Conservation (phyloP, 2,113 vertebrate genomes). For the Osmerus mordax region DNA sequence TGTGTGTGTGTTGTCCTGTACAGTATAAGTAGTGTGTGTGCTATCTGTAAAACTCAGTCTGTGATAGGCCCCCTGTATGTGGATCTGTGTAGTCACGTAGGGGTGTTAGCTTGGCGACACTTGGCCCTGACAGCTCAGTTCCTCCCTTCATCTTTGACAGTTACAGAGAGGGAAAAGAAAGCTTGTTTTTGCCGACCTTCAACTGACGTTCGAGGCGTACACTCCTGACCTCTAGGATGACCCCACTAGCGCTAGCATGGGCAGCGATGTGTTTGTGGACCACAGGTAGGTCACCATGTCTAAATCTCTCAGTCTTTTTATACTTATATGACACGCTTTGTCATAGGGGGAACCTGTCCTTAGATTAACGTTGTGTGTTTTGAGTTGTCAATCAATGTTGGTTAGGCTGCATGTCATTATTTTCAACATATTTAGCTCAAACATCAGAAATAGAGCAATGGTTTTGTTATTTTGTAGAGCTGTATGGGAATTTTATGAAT, state of each 20-base stretch:
- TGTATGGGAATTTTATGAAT: no score
- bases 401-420: background rate
- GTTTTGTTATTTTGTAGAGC: no score
- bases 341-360: no score
- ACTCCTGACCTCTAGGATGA: slow-evolving; percentile 43
- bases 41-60: background rate
- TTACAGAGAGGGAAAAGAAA: slow-evolving; percentile 56
- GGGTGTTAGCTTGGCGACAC: slow-evolving; percentile 48
- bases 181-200: slow-evolving; percentile 4
- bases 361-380: no score
- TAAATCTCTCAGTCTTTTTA: background rate
- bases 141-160: slow-evolving; percentile 62
- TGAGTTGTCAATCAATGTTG: no score
- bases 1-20: background rate
- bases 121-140: slow-evolving; percentile 44
- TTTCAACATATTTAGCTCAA: background rate
- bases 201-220: slow-evolving; percentile 10
- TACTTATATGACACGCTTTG: no score
- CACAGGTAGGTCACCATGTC: slow-evolving; percentile 49
- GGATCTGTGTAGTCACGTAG: slow-evolving; percentile 34
- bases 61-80: slow-evolving; percentile 57
- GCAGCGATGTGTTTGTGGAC: slow-evolving; percentile 29
- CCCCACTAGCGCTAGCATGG: slow-evolving; percentile 34
- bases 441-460: background rate
- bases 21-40: slow-evolving; percentile 7